Evolutionary conservation across 2,888 invertebrate genomes (phyloP), one percentile per base, ranked within the genome.

Genomic region (Troides aeacus): DNA sequence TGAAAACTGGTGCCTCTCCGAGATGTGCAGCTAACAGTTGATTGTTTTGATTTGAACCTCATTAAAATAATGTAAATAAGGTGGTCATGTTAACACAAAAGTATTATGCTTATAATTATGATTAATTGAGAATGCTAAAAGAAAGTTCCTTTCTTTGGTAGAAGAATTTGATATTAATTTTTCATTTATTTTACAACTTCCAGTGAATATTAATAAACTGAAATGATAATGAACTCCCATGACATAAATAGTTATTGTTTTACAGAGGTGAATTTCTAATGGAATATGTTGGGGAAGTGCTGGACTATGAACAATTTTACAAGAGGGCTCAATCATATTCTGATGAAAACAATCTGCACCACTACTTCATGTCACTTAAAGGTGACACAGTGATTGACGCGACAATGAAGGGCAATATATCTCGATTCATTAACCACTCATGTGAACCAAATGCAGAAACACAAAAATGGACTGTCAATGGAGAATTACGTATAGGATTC

Each of bases 361-460:
- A 98, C 85, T 99, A 99, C 88, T 99, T 99, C 86, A 99, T 99
- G 99, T 97, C 99, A 0, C 90, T 99, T 62, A 96, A 98, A 82
- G 96, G 97, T 1, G 98, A 99, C 68, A 91, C 92, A 0, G 91
- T 92, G 0, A 99, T 99, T 72, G 99, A 99, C 90, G 99, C 99
- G 2, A 99, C 99, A 0, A 90, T 95, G 77, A 98, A 97, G 87
- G 99, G 99, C 50, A 99, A 99, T 84, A 95, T 97, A 71, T 99
- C 99, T 0, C 93, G 99, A 58, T 99, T 99, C 83, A 99, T 99
- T 77, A 99, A 99, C 88, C 99, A 99, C 85, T 99, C 99, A 62
- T 99, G 99, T 85, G 98, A 99, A 78, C 99, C 99, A 0, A 99
- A 99, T 86, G 97, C 99, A 5, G 98, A 98, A 90, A 99, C 99